Percentiles rank a stretch among this genome's conserved stretches.
These are phyloP conservation scores for Ennomos fuscantarius DNA, from an alignment of 2,888 invertebrate genomes.

Conservation along the genomic window DNA sequence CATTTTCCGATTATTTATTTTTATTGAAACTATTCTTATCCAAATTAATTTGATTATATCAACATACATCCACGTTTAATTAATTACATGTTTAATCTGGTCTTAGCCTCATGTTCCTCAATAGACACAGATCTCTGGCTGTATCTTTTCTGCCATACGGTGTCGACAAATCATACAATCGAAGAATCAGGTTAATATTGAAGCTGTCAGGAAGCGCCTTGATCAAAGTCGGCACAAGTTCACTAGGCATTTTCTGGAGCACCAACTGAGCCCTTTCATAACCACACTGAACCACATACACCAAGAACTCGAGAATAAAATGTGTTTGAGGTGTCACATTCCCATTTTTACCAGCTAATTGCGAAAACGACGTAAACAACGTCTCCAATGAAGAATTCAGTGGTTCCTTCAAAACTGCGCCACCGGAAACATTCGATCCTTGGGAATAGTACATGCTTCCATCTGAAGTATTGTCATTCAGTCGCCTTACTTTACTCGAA, in stretches of 20 bases:
- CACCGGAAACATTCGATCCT: constrained; percentile 59
- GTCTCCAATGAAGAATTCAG: constrained; percentile 87
- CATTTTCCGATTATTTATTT: constrained; percentile 12
- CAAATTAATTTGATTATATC: constrained; percentile 3
- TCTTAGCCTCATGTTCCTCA: constrained; percentile 91
- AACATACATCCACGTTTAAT: constrained; percentile 1
- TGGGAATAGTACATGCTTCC: constrained; percentile 81
- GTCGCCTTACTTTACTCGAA: constrained; percentile 86
- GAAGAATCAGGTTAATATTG: constrained; percentile 89
- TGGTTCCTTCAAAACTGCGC: constrained; percentile 85
- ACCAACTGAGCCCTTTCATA: constrained; percentile 89
- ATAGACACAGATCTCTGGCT: constrained; percentile 94
- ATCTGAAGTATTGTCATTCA: constrained; percentile 87
- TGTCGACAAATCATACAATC: constrained; percentile 92
- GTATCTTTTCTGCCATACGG: constrained; percentile 92
- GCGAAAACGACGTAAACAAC: constrained; percentile 89
- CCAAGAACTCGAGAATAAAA: constrained; percentile 92
- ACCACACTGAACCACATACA: constrained; percentile 90
- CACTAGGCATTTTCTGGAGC: constrained; percentile 90
- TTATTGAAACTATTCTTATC: constrained; percentile 21
- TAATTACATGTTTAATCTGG: constrained; percentile 57
- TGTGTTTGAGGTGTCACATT: constrained; percentile 93
- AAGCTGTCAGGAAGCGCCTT: constrained; percentile 92
- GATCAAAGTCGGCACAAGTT: constrained; percentile 91
- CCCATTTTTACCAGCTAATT: constrained; percentile 89